Evolutionary conservation across 2,888 invertebrate genomes (phyloP), one percentile per base, ranked within the genome.

Genomic region (Dicroscelio sp.): DNA sequence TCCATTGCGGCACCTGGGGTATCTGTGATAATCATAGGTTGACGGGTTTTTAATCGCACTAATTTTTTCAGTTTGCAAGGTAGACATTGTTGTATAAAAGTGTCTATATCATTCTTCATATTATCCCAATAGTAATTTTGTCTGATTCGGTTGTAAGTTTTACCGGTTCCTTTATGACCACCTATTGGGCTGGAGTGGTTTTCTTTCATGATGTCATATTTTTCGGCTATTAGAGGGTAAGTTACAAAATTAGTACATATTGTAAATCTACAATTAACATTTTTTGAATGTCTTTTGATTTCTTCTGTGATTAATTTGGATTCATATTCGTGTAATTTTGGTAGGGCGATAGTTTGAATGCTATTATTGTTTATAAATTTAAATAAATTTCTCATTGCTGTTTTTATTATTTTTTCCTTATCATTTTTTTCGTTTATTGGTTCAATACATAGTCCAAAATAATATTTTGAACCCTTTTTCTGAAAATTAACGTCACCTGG

Each of bases 1-100:
- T 67, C 60, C 3, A 60, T 10, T 10, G 60, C 60, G 5, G 3
- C 27, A 5, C 60, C 60, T 5, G 60, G 60, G 4, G 67, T 67
- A 20, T 67, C 67, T 33, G 67, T 67, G n/a, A 67, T 67, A 5
- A 33, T 31, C 67, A 60, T 60, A 10, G 23, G 25, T 25, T 60
- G 60, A 8, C 27, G 23, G 5, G 60, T 60, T 60, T 25, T 33
- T 6, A n/a, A 2, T 3, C 67, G 12, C 31, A 20, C 20, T 3
- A 67, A n/a, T 23, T 67, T 67, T 33, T 67, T 67, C 6, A 67
- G n/a, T 6, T 67, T 67, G 23, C 67, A 67, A 6, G 60, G n/a
- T 23, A 60, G n/a, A 60, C 60, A 60, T 10, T 60, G 23, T 6
- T 60, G 60, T 10, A n/a, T 10, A 20, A 12, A 33, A 67, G 10